Conservation (phyloP, 2,113 vertebrate genomes). For the Condylura cristata region DNA sequence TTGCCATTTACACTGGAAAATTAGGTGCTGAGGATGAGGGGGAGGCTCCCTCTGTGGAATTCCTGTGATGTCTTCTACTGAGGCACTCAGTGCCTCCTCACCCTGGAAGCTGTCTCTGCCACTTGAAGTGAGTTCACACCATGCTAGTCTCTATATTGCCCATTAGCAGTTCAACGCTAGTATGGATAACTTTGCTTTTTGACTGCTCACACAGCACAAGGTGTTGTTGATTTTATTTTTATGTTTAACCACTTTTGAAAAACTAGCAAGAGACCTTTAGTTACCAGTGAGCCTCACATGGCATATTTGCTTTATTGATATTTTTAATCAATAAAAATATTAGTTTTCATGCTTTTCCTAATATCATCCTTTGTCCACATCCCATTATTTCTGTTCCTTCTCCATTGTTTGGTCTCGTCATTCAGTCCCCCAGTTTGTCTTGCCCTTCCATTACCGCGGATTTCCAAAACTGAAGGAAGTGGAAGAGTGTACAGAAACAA, state of each 20-base stretch:
- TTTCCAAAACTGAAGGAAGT: not conserved
- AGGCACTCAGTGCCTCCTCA: not conserved
- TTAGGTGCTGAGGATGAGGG: not conserved
- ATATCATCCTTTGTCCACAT: not conserved
- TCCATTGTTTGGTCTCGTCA: not conserved
- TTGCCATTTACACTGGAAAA: not conserved
- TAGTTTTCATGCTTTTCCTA: not conserved
- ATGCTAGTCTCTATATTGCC: not conserved
- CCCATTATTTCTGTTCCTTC: not conserved
- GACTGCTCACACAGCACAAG: not conserved
- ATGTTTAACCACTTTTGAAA: not conserved
- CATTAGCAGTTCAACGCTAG: not conserved
- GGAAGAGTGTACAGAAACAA: not conserved
- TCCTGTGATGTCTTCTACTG: not conserved
- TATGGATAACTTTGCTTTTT: not conserved
- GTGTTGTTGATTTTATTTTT: not conserved
- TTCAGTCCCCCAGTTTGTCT: not conserved
- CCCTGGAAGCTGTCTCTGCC: not conserved
- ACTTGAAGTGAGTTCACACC: not conserved
- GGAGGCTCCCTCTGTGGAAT: not conserved
- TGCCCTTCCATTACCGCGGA: not conserved
- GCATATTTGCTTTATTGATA: not conserved
- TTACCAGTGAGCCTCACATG: not conserved
- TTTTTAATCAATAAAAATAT: not conserved
- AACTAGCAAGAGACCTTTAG: not conserved